Conservation (phyloP, 2,113 vertebrate species). For the Dermatemys mawii region DNA sequence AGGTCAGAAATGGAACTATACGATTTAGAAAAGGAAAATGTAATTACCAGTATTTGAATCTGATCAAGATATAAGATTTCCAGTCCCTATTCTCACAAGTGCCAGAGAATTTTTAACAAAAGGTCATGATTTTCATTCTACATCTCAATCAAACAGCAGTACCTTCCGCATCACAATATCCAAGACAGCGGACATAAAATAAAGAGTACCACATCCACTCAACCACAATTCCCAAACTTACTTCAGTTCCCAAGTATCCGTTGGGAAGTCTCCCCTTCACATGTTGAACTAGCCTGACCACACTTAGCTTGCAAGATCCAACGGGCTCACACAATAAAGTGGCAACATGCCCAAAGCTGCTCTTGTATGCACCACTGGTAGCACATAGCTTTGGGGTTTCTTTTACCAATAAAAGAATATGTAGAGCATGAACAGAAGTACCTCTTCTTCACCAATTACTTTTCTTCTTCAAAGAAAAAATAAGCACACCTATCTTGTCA, state of each 20-base stretch:
- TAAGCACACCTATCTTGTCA: neutral
- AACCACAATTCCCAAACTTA: neutral
- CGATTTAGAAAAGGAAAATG: neutral
- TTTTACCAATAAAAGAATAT: neutral
- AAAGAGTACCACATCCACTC: conserved; percentile 29
- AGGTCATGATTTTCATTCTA: neutral
- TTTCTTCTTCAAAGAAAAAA: neutral
- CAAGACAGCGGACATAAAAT: neutral
- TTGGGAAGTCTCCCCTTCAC: neutral
- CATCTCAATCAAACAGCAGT: neutral
- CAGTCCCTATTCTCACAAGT: neutral
- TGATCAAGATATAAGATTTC: neutral
- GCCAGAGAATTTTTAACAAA: neutral
- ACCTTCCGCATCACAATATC: neutral
- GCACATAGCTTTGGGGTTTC: rapidly evolving
- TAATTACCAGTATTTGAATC: neutral
- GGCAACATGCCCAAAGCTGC: neutral
- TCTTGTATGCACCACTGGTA: neutral
- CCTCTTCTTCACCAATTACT: neutral
- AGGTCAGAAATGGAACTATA: rapidly evolving
- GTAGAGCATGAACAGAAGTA: rapidly evolving
- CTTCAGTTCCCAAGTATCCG: neutral
- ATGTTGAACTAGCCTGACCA: conserved; percentile 45
- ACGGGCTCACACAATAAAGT: neutral
- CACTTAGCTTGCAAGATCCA: conserved; percentile 7